A percentile compares a stretch with the other conserved stretches of the same genome.
phyloP scores from a whole-genome alignment of 2,797 vertebrate species.

The Limosa lapponica region DNA sequence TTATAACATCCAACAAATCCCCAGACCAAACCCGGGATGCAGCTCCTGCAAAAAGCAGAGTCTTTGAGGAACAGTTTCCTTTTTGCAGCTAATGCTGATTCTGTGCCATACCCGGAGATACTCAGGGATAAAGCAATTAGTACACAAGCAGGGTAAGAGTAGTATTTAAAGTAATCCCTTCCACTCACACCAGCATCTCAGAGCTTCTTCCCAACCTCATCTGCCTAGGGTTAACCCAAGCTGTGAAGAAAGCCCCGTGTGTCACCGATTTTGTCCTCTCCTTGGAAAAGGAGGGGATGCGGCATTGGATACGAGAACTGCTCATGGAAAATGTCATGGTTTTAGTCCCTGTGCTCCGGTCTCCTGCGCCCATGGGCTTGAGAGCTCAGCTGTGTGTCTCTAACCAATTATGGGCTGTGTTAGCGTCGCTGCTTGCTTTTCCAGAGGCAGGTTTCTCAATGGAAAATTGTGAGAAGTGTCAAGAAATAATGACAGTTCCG shows the following conservation, averaged over 20 bases:
- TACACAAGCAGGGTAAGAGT: neutral
- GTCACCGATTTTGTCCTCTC: neutral
- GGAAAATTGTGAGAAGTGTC: slow-evolving; percentile 13
- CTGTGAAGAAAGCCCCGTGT: neutral
- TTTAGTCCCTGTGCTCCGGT: neutral
- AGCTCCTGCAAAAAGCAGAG: neutral
- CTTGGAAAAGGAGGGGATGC: neutral
- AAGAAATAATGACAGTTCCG: neutral
- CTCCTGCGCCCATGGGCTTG: neutral
- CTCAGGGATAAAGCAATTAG: neutral
- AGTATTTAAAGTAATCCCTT: neutral
- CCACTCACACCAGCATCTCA: neutral
- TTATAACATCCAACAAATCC: neutral
- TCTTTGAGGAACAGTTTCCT: neutral
- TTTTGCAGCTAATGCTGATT: neutral
- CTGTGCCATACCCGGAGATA: accelerated
- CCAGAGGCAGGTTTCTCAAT: neutral
- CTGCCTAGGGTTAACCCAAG: neutral
- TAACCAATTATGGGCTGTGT: neutral
- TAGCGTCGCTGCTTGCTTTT: neutral
- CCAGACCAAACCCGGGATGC: neutral
- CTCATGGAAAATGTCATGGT: neutral
- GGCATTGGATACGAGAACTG: neutral
- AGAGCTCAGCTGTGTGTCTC: neutral
- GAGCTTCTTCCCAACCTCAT: neutral